Percentiles rank a stretch among this genome's conserved stretches.
These are phyloP conservation scores for Cinclus cinclus DNA, from an alignment of 2,113 vertebrate genomes.

Conservation along the genomic window DNA sequence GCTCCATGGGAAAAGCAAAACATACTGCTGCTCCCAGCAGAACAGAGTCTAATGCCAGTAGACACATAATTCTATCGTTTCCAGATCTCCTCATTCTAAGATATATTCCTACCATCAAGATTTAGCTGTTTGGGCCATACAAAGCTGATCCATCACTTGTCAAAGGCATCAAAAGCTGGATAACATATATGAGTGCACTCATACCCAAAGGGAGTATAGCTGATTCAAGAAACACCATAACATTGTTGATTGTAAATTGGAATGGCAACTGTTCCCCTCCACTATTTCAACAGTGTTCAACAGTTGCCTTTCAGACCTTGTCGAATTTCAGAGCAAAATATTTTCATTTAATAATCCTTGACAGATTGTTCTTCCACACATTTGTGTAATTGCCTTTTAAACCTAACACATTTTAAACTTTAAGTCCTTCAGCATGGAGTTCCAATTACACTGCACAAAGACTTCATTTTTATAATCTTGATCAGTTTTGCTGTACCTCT, in stretches of 20 bases:
- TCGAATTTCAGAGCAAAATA: not conserved
- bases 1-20: not conserved
- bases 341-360: not conserved
- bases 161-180: not conserved
- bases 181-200: not conserved
- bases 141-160: not conserved
- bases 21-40: not conserved
- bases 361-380: not conserved
- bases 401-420: not conserved
- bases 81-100: not conserved
- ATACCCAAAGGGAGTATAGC: not conserved
- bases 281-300: not conserved
- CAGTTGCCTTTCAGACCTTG: not conserved
- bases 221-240: not conserved
- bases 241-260: not conserved
- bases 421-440: not conserved
- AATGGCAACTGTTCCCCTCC: not conserved
- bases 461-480: not conserved
- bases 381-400: not conserved
- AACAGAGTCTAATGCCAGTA: not conserved
- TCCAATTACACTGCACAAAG: not conserved
- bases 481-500: not conserved
- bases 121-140: not conserved
- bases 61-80: not conserved
- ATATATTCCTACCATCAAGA: not conserved